Evolutionary conservation across 2,888 invertebrate genomes (phyloP).

Genomic region (Hoplodrina ambigua): DNA sequence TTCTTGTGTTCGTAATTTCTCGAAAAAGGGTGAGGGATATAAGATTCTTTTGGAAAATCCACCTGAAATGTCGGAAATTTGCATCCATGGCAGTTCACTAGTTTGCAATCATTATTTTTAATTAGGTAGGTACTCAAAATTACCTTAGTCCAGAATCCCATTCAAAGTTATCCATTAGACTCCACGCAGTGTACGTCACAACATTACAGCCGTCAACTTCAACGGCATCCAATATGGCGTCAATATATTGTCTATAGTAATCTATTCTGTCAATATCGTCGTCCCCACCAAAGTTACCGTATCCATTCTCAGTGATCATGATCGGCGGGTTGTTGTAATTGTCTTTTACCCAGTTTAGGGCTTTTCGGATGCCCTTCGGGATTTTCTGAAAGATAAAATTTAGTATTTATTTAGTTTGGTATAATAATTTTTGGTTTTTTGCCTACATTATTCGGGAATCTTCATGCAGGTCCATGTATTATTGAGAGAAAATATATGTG

Average conservation of each 20-base stretch:
- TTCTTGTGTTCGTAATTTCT: too few species aligned
- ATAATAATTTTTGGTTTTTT: too few species aligned
- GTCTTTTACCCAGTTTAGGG: conserved; percentile 89
- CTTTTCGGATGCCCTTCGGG: conserved; percentile 87
- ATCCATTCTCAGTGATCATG: conserved; percentile 91
- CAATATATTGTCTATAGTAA: conserved; percentile 77
- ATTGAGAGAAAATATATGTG: too few species aligned
- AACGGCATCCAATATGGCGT: conserved; percentile 75
- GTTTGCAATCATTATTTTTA: too few species aligned
- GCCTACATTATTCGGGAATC: too few species aligned
- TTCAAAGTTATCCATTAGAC: conserved; percentile 85
- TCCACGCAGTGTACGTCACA: conserved; percentile 79
- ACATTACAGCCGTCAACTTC: conserved; percentile 77
- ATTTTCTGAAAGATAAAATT: conserved; percentile 68
- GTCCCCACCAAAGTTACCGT: conserved; percentile 80
- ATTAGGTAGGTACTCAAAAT: not conserved
- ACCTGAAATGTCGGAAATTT: too few species aligned
- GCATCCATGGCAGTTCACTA: too few species aligned
- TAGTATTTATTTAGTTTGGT: too few species aligned
- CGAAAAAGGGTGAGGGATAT: too few species aligned
- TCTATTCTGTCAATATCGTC: conserved; percentile 81
- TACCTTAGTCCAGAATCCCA: conserved; percentile 76
- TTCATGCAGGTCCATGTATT: too few species aligned
- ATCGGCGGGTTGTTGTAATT: conserved; percentile 89
- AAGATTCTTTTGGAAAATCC: too few species aligned